Base-by-base conservation (phyloP, 2,113 vertebrate species). In the Callaeas wilsoni region DNA sequence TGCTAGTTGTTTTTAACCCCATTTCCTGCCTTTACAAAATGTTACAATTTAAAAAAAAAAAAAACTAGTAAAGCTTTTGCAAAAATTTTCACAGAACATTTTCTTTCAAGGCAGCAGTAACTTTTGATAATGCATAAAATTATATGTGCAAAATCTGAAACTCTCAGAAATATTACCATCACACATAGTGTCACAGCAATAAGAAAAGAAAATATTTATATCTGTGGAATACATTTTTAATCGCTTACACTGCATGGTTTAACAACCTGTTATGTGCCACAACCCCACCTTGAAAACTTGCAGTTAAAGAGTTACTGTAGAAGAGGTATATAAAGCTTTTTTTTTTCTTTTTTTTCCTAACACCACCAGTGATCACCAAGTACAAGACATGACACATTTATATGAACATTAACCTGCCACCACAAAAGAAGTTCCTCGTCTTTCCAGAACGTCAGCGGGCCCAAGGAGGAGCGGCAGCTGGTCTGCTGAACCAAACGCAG, bases 61-160 rank as follows among this genome's bases (percentile, higher is more conserved):
- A 12, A 33, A 97, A 98, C 97, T 98, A 98, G 98, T 98, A 98
- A 98, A 98, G 98, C 98, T 98, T 98, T 98, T 97, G 98, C 97
- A 98, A 98, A 98, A 98, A 95, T 94, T 97, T 98, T 98, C 98
- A 98, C 98, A 98, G 98, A 98, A 98, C 96, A n/a, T 98, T 97
- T 98, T 98, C 97, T 98, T 98, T 98, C 98, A 98, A 98, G 98
- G 98, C 98, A 98, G 98, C 98, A 98, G 97, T 98, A 98, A 98
- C 96, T 97, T 98, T 89, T 97, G 98, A 98, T 98, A 98, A 98
- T 98, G 98, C 98, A 98, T 98, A 98, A 98, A 98, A 98, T 98
- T 97, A 97, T 97, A 98, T 98, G 98, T 98, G 98, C 98, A 98
- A 98, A 97, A 90, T 97, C 97, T 97, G 98, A 98, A 96, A 97